phyloP scores from a whole-genome alignment of 1,140 invertebrate species.

The Platyura marginata region DNA sequence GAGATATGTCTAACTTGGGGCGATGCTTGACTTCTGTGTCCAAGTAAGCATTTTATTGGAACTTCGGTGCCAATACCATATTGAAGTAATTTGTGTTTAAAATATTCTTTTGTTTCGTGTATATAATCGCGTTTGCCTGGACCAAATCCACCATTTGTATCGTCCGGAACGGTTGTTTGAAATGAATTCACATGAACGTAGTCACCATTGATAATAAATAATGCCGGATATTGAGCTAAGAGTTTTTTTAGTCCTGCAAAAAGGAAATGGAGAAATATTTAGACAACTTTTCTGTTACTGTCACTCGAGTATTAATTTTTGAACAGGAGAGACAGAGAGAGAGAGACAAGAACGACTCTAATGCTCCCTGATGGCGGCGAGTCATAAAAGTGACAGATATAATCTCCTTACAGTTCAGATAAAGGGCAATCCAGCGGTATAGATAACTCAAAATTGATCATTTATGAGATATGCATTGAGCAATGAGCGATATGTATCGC shows the following conservation, averaged over 20 bases:
- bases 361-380: too few species aligned
- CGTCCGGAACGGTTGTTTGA: slow-evolving; percentile 30
- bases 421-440: too few species aligned
- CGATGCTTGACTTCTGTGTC: slow-evolving; percentile 83
- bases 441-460: too few species aligned
- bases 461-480: too few species aligned
- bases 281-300: too few species aligned
- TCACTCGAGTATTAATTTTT: too few species aligned
- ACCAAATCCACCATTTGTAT: slow-evolving; percentile 25
- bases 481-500: too few species aligned
- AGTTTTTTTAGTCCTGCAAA: slow-evolving; percentile 63
- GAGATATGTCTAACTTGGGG: slow-evolving; percentile 91
- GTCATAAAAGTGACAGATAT: too few species aligned
- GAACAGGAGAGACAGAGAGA: too few species aligned
- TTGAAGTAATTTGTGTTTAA: slow-evolving; percentile 73
- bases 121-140: slow-evolving; percentile 65
- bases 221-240: slow-evolving; percentile 72
- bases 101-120: slow-evolving; percentile 86
- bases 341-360: too few species aligned
- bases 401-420: too few species aligned
- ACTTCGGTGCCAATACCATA: slow-evolving; percentile 80
- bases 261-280: background rate
- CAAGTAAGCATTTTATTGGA: slow-evolving; percentile 80
- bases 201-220: slow-evolving; percentile 83
- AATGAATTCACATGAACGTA: slow-evolving; percentile 76